Conservation (phyloP, 2,888 invertebrate genomes). For the Panopea generosa region DNA sequence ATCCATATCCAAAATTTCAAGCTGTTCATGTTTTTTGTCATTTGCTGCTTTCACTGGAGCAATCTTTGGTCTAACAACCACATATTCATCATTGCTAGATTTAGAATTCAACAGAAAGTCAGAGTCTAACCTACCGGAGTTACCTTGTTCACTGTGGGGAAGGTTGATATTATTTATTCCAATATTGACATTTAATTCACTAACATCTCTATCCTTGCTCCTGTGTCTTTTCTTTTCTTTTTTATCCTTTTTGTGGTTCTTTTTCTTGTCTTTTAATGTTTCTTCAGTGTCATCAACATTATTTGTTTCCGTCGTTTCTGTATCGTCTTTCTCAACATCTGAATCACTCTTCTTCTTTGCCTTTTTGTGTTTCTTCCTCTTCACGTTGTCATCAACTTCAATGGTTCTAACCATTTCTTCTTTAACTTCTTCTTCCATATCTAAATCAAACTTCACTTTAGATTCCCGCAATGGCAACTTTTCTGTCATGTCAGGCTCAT, state of each 20-base stretch:
- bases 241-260: conserved; percentile 13
- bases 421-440: conserved; percentile 3
- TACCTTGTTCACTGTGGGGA: too few relatives aligned
- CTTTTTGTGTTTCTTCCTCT: conserved; percentile 63
- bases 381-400: conserved; percentile 30
- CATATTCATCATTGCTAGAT: too few relatives aligned
- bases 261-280: not conserved
- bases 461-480: not conserved
- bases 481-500: too few relatives aligned
- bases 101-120: too few relatives aligned
- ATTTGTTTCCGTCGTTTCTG: not conserved
- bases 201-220: conserved; percentile 8
- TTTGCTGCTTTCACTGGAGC: too few relatives aligned
- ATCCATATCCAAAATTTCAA: too few relatives aligned
- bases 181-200: not conserved
- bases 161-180: too few relatives aligned
- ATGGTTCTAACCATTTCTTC: conserved; percentile 21
- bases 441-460: not conserved
- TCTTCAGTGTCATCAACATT: conserved; percentile 10
- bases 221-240: conserved; percentile 15
- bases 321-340: not conserved
- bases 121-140: too few relatives aligned
- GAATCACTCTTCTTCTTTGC: conserved; percentile 59
- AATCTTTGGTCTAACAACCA: too few relatives aligned
- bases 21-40: too few relatives aligned